A percentile compares a stretch with the other conserved stretches of the same genome.
Conservation (phyloP, 2,888 invertebrate genomes). For the Ormyrus thymus region DNA sequence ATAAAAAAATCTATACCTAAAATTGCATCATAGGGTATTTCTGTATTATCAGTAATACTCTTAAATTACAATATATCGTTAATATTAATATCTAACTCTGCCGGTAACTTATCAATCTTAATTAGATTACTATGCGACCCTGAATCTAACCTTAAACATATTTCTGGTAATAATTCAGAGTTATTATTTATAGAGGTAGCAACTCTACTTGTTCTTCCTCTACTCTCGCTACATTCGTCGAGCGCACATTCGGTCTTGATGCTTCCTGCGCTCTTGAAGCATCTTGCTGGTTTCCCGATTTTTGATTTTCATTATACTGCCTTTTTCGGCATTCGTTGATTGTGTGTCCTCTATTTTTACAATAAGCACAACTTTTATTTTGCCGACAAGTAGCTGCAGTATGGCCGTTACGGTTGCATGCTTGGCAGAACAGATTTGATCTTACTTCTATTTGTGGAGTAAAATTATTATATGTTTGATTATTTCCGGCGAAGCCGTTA, state of each 20-base stretch:
- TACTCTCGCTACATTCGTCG: no score
- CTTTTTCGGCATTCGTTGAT: background rate
- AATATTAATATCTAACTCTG: conserved; percentile 4
- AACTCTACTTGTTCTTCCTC: background rate
- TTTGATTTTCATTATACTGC: background rate
- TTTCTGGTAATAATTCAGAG: background rate
- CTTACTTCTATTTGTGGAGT: background rate
- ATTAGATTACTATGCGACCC: no score
- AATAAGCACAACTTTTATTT: background rate
- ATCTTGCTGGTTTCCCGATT: background rate
- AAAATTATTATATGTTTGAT: background rate
- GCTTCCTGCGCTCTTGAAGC: conserved; percentile 12
- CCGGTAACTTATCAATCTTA: background rate
- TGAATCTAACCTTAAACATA: no score
- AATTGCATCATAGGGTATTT: no score
- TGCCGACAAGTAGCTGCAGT: background rate
- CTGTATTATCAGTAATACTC: no score
- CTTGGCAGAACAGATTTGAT: background rate
- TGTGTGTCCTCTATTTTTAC: background rate
- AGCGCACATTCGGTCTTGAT: background rate
- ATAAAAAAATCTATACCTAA: no score
- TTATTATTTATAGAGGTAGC: no score
- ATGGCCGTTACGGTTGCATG: background rate
- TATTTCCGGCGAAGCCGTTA: background rate
- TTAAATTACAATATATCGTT: background rate